Percentiles rank a stretch among this genome's conserved stretches.
Evolutionary conservation across 2,888 invertebrate species (phyloP).

Genomic region (Hoplodrina blanda): DNA sequence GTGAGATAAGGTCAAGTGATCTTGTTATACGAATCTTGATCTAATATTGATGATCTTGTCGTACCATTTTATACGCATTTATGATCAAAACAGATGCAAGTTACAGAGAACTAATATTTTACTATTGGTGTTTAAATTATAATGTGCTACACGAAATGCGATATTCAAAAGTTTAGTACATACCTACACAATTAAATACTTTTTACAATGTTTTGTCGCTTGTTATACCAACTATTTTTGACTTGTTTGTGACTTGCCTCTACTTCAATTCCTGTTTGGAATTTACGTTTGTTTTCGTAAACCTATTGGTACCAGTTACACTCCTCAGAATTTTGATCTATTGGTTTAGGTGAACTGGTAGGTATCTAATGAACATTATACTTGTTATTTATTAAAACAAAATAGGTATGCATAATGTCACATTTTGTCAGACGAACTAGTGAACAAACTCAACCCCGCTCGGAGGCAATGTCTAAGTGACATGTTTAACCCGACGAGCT

Average conservation of each 20-base stretch:
- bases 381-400: conserved; percentile 1
- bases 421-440: conserved; percentile 26
- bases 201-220: background rate
- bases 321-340: background rate
- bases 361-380: background rate
- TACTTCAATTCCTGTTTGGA: too few species aligned
- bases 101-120: conserved; percentile 10
- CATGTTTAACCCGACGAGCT: conserved; percentile 52
- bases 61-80: conserved; percentile 13
- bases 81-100: conserved; percentile 18
- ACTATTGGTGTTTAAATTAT: conserved; percentile 3
- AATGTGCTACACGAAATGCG: too few species aligned
- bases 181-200: background rate
- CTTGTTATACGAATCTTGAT: conserved; percentile 51
- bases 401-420: background rate
- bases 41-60: conserved; percentile 50
- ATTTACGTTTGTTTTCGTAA: background rate
- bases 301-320: background rate
- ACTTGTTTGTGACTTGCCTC: too few species aligned
- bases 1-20: conserved; percentile 58
- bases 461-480: conserved; percentile 52
- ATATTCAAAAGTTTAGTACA: too few species aligned
- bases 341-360: background rate
- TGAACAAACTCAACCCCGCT: conserved; percentile 37
- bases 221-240: too few species aligned